Conservation (phyloP, 2,888 invertebrate species). For the Ectemnius lituratus region DNA sequence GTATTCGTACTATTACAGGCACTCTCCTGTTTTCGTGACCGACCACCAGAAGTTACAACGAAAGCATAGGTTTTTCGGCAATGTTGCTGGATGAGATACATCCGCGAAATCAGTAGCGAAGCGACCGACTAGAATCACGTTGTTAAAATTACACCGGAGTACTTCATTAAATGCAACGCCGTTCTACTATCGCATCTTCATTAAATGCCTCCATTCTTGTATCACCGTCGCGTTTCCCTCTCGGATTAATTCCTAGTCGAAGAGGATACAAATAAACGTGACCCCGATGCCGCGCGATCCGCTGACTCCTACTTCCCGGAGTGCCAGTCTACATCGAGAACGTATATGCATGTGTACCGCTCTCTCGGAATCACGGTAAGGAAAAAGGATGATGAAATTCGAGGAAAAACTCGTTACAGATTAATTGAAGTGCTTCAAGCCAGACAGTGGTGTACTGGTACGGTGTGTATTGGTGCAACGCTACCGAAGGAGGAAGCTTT, state of each 20-base stretch:
- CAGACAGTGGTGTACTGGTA: no score
- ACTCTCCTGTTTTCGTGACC: neutral
- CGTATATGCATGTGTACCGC: neutral
- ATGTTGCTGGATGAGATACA: neutral
- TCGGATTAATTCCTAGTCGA: slow-evolving; percentile 45
- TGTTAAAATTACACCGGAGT: slow-evolving; percentile 21
- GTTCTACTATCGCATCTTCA: no score
- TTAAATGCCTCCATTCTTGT: neutral
- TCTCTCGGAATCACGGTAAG: slow-evolving; percentile 34
- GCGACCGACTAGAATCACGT: neutral
- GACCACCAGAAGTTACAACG: neutral
- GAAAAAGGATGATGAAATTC: slow-evolving; percentile 33
- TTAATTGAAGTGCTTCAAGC: neutral
- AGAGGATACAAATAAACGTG: slow-evolving; percentile 41
- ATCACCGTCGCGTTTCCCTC: slow-evolving; percentile 36
- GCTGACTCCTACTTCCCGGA: neutral
- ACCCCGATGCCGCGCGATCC: slow-evolving; percentile 40
- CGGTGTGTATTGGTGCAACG: no score
- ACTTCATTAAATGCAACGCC: no score
- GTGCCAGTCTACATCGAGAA: neutral
- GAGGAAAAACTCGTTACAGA: slow-evolving; percentile 6
- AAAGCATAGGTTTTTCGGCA: neutral
- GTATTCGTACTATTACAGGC: neutral
- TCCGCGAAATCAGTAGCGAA: neutral
- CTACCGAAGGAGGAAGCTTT: no score